These are phyloP conservation scores for Tanypteryx hageni DNA, from an alignment of 2,888 invertebrate species.

Conservation along the genomic window DNA sequence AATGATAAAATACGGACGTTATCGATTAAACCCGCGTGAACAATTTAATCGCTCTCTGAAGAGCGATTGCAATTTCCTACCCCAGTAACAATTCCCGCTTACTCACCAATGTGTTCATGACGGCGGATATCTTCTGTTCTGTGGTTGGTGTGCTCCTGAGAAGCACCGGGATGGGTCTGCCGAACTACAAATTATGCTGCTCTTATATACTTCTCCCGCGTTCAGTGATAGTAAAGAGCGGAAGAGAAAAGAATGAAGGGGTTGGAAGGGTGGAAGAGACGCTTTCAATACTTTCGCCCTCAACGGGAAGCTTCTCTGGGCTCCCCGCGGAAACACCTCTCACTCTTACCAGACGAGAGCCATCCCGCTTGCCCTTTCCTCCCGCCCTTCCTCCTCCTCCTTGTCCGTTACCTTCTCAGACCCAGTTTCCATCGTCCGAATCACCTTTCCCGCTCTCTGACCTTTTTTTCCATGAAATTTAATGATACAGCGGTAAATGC, in stretches of 20 bases:
- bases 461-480: neutral
- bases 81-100: neutral
- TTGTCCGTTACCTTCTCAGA: no score
- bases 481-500: neutral
- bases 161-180: neutral
- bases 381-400: no score
- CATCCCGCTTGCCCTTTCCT: neutral
- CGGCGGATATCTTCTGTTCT: neutral
- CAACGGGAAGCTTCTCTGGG: neutral
- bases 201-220: neutral
- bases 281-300: neutral
- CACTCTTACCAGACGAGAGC: neutral
- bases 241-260: neutral
- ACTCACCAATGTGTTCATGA: slow-evolving; percentile 9
- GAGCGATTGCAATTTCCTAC: neutral
- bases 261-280: neutral
- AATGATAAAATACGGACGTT: neutral
- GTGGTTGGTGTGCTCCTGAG: neutral
- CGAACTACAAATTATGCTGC: neutral
- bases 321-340: neutral
- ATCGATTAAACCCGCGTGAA: no score
- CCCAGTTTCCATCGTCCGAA: no score
- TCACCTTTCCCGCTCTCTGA: no score
- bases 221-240: neutral
- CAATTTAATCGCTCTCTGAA: no score